Base-by-base conservation (phyloP, 2,113 vertebrate species). In the Macquaria australasica region DNA sequence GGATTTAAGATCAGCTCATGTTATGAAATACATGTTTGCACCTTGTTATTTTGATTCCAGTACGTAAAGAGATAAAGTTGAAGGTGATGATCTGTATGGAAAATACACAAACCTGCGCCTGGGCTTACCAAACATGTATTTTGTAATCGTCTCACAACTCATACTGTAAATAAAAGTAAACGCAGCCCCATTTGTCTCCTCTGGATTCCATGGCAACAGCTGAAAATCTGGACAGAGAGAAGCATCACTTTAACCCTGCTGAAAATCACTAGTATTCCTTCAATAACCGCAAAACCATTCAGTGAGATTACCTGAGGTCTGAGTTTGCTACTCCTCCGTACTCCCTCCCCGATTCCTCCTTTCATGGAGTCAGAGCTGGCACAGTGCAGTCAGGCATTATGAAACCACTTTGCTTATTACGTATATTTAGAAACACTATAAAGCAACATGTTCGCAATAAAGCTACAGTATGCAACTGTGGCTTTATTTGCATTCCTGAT, bases 201-300 rank as follows among this genome's bases (percentile, higher is more conserved):
- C 84, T 77, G 89, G 89, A 85, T 83, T 86, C 90, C 90, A 92
- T 91, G 89, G 91, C 87, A 92, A 91, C 91, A 69, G 87, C 87
- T 89, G 79, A 87, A 81, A 83, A 84, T 81, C 55, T 87, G 79
- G 81, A 85, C 71, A 60, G 66, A 87, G 69, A 77, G 84, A 84
- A 79, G 73, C 68, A 67, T 81, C 88, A 62, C 77, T 91, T 87
- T 84, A 80, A 88, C 88, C 87, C 87, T 70, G 79, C 82, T 83
- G 87, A 87, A 90, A 88, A 90, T 87, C 82, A 79, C 77, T 31
- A 71, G 81, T 34, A 63, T 88, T 74, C 77, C 88, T 87, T 77
- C 84, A 87, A 73, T 82, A 82, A 82, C 69, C 4, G 6, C 69
- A 70, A 45, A 88, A 87, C 66, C 79, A 82, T 88, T 88, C 76